Evolutionary conservation across 2,888 invertebrate species (phyloP).

Genomic region (Nomada fabriciana): DNA sequence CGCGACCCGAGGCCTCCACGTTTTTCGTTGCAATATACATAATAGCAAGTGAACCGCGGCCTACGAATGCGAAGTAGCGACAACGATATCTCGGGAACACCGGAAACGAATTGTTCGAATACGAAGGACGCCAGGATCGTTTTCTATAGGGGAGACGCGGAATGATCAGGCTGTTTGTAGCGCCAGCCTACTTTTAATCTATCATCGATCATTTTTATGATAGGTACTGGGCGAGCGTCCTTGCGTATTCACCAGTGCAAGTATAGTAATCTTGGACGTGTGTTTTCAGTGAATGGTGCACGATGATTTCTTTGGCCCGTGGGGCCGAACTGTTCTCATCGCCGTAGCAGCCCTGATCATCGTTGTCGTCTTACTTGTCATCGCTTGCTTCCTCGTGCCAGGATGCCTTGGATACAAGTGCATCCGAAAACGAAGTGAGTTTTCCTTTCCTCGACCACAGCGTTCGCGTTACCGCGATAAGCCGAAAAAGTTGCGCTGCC

Average conservation of each 20-base stretch:
- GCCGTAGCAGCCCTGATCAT: slow-evolving; percentile 77
- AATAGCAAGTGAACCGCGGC: neutral
- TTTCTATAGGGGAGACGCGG: too few relatives aligned
- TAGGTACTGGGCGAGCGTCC: neutral
- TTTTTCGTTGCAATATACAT: neutral
- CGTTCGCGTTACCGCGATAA: too few relatives aligned
- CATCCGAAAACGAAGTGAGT: slow-evolving; percentile 79
- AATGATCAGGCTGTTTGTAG: too few relatives aligned
- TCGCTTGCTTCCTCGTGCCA: slow-evolving; percentile 83
- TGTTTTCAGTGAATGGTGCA: slow-evolving; percentile 81
- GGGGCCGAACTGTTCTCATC: slow-evolving; percentile 81
- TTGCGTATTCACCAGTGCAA: neutral
- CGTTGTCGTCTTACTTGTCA: slow-evolving; percentile 77
- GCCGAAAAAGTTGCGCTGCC: too few relatives aligned
- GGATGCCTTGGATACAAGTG: slow-evolving; percentile 83
- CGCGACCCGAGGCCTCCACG: neutral
- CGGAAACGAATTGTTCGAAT: too few relatives aligned
- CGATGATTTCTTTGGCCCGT: slow-evolving; percentile 80
- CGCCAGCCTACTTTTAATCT: neutral
- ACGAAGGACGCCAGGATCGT: too few relatives aligned
- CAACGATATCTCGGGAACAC: too few relatives aligned
- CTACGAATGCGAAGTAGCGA: too few relatives aligned
- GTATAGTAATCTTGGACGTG: slow-evolving; percentile 40
- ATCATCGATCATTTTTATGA: slow-evolving; percentile 7
- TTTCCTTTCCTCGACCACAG: too few relatives aligned